Conservation (phyloP, 2,888 invertebrate genomes). For the Amblyjoppa fuscipennis region DNA sequence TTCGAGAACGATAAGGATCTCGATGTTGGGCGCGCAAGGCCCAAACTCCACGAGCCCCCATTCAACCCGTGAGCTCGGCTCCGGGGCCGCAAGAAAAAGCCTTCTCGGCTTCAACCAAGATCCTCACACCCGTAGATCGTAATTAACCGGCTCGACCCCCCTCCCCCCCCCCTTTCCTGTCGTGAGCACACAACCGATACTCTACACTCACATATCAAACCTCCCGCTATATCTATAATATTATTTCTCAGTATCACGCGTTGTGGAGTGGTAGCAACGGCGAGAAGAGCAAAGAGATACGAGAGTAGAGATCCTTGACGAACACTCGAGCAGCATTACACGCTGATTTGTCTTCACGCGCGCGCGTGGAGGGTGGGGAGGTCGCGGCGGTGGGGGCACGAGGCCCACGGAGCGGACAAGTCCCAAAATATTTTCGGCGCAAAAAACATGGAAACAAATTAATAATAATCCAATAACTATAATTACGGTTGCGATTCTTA, state of each 20-base stretch:
- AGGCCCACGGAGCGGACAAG: slow-evolving; percentile 2
- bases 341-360: slow-evolving; percentile 25
- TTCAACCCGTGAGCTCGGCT: slow-evolving; percentile 64
- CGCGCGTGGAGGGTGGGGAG: not conserved
- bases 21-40: slow-evolving; percentile 58
- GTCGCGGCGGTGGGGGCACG: not conserved
- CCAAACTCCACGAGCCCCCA: slow-evolving; percentile 51
- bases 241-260: slow-evolving; percentile 18
- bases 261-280: not conserved
- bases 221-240: slow-evolving; percentile 41
- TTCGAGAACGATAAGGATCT: slow-evolving; percentile 71
- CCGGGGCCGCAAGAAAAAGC: slow-evolving; percentile 72
- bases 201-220: slow-evolving; percentile 59
- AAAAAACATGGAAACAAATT: not conserved
- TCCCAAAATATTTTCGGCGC: not conserved
- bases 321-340: slow-evolving; percentile 44
- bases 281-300: slow-evolving; percentile 14
- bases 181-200: slow-evolving; percentile 61
- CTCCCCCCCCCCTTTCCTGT: slow-evolving; percentile 48
- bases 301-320: slow-evolving; percentile 47
- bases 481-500: not conserved
- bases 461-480: not conserved
- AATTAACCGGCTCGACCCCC: slow-evolving; percentile 67
- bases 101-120: slow-evolving; percentile 81
- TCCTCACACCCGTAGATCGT: slow-evolving; percentile 70